Percentiles rank a stretch among this genome's conserved stretches.
phyloP scores from a whole-genome alignment of 2,113 vertebrate genomes.

The Grantiella picta region DNA sequence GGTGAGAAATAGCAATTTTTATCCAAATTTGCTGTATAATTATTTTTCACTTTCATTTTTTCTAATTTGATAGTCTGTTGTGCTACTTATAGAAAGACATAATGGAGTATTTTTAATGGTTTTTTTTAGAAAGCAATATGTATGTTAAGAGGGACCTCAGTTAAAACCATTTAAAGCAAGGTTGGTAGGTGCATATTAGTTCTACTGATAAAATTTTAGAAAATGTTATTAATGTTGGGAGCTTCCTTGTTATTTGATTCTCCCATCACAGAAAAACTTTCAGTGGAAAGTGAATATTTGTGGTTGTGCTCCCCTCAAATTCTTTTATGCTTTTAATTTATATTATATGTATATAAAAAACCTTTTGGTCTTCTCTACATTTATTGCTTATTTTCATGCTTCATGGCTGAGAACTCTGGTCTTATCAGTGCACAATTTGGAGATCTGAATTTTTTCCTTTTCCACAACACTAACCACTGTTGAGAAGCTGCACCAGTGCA shows the following conservation, averaged over 20 bases:
- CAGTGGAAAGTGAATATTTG: background rate
- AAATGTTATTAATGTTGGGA: accelerated
- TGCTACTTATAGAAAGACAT: background rate
- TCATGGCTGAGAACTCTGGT: background rate
- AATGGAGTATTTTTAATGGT: background rate
- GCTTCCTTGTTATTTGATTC: background rate
- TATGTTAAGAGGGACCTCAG: background rate
- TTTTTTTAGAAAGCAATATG: background rate
- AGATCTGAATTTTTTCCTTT: background rate
- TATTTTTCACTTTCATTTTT: background rate
- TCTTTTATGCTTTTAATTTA: background rate
- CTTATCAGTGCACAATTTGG: background rate
- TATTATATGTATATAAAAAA: background rate
- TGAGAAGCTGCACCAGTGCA: background rate
- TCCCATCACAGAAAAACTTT: background rate
- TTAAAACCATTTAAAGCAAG: background rate
- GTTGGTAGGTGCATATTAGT: background rate
- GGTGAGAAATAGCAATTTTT: background rate
- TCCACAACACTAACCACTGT: background rate
- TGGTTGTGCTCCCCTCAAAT: background rate
- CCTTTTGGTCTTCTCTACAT: background rate
- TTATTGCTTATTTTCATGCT: background rate
- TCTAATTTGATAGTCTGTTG: background rate
- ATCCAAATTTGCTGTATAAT: background rate
- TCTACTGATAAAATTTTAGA: background rate